A percentile compares a stretch with the other conserved stretches of the same genome.
phyloP scores from a whole-genome alignment of 2,113 vertebrate species.

The Etheostoma spectabile region DNA sequence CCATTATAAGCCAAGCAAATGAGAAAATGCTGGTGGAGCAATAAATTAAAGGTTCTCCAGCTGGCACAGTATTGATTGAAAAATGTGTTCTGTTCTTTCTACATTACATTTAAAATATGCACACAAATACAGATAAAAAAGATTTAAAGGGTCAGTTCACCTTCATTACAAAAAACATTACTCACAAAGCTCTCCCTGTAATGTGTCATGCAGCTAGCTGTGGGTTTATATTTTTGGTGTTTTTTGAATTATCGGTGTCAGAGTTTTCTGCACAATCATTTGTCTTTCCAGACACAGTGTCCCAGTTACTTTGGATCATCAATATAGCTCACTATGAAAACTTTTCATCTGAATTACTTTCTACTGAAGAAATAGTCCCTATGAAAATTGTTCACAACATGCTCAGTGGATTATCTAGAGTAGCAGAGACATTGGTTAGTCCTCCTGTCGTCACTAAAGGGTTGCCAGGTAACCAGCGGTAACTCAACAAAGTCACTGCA shows the following conservation, averaged over 20 bases:
- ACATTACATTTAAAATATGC: not conserved
- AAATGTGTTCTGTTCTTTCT: not conserved
- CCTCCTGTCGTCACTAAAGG: too few species aligned
- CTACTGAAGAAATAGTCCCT: not conserved
- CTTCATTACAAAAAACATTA: not conserved
- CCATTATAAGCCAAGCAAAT: not conserved
- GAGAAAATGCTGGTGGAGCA: not conserved
- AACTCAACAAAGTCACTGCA: not conserved
- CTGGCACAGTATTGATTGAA: not conserved
- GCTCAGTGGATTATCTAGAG: not conserved
- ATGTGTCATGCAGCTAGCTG: not conserved
- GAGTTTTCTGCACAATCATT: not conserved
- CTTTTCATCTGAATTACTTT: not conserved
- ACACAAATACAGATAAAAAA: not conserved
- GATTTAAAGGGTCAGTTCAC: not conserved
- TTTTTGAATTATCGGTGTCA: not conserved
- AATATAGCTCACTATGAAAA: not conserved
- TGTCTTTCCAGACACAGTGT: not conserved
- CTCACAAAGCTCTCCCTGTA: not conserved
- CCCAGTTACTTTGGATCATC: not conserved
- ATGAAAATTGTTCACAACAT: not conserved
- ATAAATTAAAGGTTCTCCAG: not conserved
- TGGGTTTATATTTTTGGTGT: not conserved
- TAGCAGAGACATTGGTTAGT: too few species aligned
- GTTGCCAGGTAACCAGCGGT: not conserved